Evolutionary conservation across 2,888 invertebrate genomes (phyloP).

Genomic region (Dinocampus coccinellae): DNA sequence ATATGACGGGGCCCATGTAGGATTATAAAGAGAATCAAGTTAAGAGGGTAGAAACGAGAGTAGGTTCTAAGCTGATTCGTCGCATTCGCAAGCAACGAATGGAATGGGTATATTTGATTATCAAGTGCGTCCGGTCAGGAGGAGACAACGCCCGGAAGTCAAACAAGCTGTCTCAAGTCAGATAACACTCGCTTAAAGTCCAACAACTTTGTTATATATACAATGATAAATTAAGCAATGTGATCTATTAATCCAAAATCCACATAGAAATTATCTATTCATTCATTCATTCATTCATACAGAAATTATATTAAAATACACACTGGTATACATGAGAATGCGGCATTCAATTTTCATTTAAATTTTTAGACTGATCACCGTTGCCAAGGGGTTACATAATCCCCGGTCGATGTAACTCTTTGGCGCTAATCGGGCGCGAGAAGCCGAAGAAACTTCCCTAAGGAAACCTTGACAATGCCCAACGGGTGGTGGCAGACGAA

Average conservation of each 20-base stretch:
- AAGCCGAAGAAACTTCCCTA: slow-evolving; percentile 41
- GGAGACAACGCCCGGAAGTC: slow-evolving; percentile 62
- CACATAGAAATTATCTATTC: not conserved
- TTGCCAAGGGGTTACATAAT: slow-evolving; percentile 33
- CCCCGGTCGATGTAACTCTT: slow-evolving; percentile 10
- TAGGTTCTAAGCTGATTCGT: slow-evolving; percentile 26
- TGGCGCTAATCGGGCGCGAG: slow-evolving; percentile 32
- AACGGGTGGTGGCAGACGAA: slow-evolving; percentile 31
- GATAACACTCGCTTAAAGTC: slow-evolving; percentile 54
- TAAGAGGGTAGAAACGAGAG: too few species aligned
- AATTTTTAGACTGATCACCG: slow-evolving; percentile 1
- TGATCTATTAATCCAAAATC: not conserved
- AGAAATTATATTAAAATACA: too few species aligned
- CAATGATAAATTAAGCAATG: not conserved
- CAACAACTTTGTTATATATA: not conserved
- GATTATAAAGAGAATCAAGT: slow-evolving; percentile 53
- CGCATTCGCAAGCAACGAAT: slow-evolving; percentile 32
- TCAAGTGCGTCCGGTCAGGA: slow-evolving; percentile 66
- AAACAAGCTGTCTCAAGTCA: slow-evolving; percentile 62
- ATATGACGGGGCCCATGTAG: slow-evolving; percentile 53
- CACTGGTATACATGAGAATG: too few species aligned
- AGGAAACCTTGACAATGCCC: slow-evolving; percentile 56
- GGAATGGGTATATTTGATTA: slow-evolving; percentile 57
- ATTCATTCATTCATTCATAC: too few species aligned
- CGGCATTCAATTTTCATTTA: not conserved